phyloP scores from a whole-genome alignment of 2,113 vertebrate genomes.

The Eublepharis macularius region DNA sequence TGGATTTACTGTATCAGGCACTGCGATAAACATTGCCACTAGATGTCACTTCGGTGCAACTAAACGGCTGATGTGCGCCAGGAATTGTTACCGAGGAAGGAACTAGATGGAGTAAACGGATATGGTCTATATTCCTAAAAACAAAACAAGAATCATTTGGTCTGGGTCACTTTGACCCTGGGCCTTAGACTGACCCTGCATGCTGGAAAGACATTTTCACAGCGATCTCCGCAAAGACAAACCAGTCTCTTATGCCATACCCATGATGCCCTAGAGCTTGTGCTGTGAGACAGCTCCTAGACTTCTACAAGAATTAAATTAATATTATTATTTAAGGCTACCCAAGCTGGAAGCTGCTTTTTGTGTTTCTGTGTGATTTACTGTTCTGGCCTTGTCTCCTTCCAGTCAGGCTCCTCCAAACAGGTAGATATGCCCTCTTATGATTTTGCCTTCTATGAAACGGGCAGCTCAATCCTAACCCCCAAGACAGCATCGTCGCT shows the following conservation, averaged over 20 bases:
- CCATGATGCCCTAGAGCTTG: too few relatives aligned
- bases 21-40: not conserved
- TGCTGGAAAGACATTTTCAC: not conserved
- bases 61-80: not conserved
- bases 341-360: not conserved
- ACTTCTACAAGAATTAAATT: not conserved
- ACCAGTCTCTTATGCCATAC: too few relatives aligned
- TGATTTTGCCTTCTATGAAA: not conserved
- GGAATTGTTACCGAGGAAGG: not conserved
- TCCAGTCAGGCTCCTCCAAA: not conserved
- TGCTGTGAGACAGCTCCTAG: not conserved
- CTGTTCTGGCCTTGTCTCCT: not conserved
- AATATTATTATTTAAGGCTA: not conserved
- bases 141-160: not conserved
- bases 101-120: not conserved
- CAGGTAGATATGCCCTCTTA: not conserved
- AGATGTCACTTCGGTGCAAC: not conserved
- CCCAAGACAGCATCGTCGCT: too few relatives aligned
- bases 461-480: too few relatives aligned
- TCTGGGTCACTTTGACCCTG: not conserved
- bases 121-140: not conserved
- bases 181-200: not conserved
- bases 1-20: too few relatives aligned
- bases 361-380: not conserved
- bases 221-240: not conserved